Evolutionary conservation across 1,140 invertebrate species (phyloP).

Genomic region (Anadara kagoshimensis): DNA sequence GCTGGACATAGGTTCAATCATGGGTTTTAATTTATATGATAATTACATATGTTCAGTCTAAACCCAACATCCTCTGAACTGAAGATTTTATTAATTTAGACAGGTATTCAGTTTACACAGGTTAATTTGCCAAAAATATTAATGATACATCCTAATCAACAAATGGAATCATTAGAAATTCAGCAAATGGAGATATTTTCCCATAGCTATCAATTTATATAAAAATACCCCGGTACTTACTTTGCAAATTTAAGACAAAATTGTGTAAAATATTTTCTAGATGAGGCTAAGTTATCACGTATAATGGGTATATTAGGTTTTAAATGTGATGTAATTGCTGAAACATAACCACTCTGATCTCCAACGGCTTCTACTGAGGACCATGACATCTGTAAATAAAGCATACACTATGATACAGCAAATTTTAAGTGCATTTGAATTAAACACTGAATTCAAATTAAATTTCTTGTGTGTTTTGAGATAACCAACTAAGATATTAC

Average conservation of each 20-base stretch:
- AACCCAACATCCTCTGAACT: too few relatives aligned
- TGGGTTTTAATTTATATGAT: too few relatives aligned
- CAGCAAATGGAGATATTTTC: too few relatives aligned
- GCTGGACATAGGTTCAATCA: too few relatives aligned
- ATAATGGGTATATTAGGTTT: constrained; percentile 92
- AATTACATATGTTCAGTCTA: too few relatives aligned
- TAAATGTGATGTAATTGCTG: constrained; percentile 90
- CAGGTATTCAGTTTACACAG: neutral
- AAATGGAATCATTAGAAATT: too few relatives aligned
- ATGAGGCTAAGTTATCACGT: constrained; percentile 93
- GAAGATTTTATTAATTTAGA: too few relatives aligned
- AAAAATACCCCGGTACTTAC: constrained; percentile 73
- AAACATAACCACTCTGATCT: constrained; percentile 97
- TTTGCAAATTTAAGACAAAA: constrained; percentile 96
- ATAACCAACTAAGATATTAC: too few relatives aligned
- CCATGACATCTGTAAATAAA: constrained; percentile 86
- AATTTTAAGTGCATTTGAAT: too few relatives aligned
- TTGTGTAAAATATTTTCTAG: constrained; percentile 98
- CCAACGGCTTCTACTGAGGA: constrained; percentile 93
- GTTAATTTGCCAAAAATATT: neutral
- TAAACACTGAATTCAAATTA: too few relatives aligned
- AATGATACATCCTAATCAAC: too few relatives aligned
- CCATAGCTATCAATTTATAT: neutral
- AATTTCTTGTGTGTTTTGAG: too few relatives aligned
- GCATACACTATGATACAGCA: neutral